Evolutionary conservation across 2,113 vertebrate species (phyloP), one percentile per base, ranked within the genome.

Genomic region (Sinocyclocheilus maitianheensis): DNA sequence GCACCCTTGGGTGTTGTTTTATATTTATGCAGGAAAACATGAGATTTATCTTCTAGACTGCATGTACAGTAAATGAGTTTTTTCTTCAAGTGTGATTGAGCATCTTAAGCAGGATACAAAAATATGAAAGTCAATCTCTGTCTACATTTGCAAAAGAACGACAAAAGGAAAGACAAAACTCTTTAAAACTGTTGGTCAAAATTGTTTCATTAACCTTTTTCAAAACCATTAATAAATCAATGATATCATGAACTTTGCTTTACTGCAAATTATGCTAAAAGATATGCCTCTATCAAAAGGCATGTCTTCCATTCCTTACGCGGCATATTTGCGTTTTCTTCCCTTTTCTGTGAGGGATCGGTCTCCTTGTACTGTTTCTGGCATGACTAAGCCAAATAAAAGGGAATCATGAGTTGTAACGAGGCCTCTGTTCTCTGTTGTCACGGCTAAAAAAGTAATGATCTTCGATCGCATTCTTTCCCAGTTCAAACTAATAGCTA

Each of bases 401-500:
- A 43, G 71, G 37, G 69, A 43, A 40, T 72, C 37, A 10, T 72
- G 69, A 37, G 18, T 22, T 43, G 18, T 1, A 74, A 4, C 37
- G 2, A n/a, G 37, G 0, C 71, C 71, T 74, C 37, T 20, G 20
- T 43, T 74, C 37, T 20, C 20, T 43, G 71, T 20, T 40, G 37
- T n/a, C 71, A 74, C 20, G 18, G 20, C 37, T 43, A 72, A 72
- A 18, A 72, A 72, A 72, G 18, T 72, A 72, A 72, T 72, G 69
- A 72, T 74, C 71, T 72, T 74, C 71, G 37, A 74, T 74, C 20
- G 10, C 37, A 74, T 74, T 74, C 71, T 43, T 74, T 74, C 37
- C 37, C 69, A n/a, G 10, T 74, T 74, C 37, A 2, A 40, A n/a
- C 20, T 22, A 74, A 74, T 74, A n/a, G 20, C 9, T n/a, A 0